A percentile compares a stretch with the other conserved stretches of the same genome.
Evolutionary conservation across 2,797 vertebrate genomes (phyloP).

Genomic region (Galago senegalensis): DNA sequence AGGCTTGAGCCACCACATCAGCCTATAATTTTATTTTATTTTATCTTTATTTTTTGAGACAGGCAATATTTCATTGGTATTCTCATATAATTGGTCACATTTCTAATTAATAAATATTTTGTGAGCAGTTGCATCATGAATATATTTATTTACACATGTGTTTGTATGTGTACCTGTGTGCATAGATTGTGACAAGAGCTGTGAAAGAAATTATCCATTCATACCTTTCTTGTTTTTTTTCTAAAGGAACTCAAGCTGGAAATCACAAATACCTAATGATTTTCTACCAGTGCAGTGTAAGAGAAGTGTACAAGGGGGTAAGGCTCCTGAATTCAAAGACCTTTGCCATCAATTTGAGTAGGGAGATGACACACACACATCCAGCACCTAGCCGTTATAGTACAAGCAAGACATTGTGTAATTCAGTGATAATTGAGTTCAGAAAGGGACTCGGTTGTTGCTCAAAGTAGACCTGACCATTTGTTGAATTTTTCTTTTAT

Average conservation of each 20-base stretch:
- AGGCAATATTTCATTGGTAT: not conserved
- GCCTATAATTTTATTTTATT: too few species aligned
- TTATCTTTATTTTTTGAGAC: not conserved
- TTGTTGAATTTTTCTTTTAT: not conserved
- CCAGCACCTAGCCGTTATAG: not conserved
- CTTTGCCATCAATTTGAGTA: not conserved
- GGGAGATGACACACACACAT: too few species aligned
- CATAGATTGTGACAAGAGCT: not conserved
- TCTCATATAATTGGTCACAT: not conserved
- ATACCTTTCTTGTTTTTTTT: not conserved
- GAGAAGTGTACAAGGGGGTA: not conserved
- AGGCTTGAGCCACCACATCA: too few species aligned
- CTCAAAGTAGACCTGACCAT: not conserved
- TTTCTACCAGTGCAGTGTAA: not conserved
- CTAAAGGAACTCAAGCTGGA: not conserved
- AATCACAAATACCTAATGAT: not conserved
- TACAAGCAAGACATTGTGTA: not conserved
- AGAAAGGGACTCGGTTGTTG: not conserved
- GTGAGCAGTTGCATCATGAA: not conserved
- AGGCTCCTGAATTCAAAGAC: not conserved
- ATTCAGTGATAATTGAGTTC: not conserved
- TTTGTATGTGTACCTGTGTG: not conserved
- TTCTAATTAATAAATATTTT: conserved; percentile 6
- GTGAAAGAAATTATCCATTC: not conserved
- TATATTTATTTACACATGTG: not conserved